Evolutionary conservation across 2,797 vertebrate species (phyloP).

Genomic region (Crypturellus tataupa): DNA sequence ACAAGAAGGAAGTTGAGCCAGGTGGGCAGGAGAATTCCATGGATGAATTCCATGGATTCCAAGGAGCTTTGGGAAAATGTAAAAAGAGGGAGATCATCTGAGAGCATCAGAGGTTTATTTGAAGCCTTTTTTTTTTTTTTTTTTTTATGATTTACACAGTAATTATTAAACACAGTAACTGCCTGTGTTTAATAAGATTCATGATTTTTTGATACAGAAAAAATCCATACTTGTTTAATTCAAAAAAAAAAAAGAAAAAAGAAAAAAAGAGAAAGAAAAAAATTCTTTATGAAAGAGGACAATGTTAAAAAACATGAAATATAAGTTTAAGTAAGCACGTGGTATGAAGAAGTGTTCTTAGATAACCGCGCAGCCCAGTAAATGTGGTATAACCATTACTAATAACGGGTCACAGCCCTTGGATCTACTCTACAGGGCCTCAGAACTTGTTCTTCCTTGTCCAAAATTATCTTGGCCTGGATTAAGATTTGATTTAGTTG

Average conservation of each 20-base stretch:
- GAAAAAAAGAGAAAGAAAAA: neutral
- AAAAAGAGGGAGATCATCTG: no score
- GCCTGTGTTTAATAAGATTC: neutral
- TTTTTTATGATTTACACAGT: neutral
- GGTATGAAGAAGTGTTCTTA: neutral
- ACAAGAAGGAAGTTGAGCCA: no score
- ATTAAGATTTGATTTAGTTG: neutral
- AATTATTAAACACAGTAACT: neutral
- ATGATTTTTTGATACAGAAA: neutral
- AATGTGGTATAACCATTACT: no score
- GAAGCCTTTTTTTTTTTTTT: neutral
- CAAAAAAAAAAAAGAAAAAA: neutral
- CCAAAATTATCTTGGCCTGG: neutral
- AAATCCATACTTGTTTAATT: neutral
- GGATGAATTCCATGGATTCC: no score
- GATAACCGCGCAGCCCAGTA: neutral
- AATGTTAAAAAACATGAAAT: neutral
- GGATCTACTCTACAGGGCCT: neutral
- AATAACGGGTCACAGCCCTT: neutral
- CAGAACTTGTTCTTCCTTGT: neutral
- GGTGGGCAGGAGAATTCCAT: no score
- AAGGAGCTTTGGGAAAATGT: no score
- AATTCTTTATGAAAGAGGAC: neutral
- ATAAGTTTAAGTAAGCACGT: neutral
- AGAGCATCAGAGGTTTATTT: neutral